These are phyloP conservation scores for Yponomeuta plumbellus DNA, from an alignment of 2,888 invertebrate species.

Conservation along the genomic window DNA sequence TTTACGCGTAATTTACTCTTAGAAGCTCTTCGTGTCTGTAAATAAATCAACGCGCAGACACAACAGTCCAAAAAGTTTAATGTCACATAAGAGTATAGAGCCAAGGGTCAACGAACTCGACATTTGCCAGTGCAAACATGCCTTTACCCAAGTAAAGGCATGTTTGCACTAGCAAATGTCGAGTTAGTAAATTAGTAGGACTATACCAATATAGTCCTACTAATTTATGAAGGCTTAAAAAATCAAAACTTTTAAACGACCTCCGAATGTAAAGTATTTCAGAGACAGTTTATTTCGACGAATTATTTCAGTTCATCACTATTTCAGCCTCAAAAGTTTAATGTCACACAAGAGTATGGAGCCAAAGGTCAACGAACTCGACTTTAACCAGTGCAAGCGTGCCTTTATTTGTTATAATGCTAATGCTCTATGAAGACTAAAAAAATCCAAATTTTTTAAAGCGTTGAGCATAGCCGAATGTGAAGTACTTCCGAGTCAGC, in stretches of 20 bases:
- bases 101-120: slow-evolving; percentile 12
- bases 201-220: no score
- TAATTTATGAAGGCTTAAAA: no score
- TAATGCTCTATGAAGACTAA: background rate
- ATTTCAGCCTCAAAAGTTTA: slow-evolving; percentile 54
- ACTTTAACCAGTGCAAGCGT: background rate
- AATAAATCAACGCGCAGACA: slow-evolving; percentile 61
- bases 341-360: slow-evolving; percentile 52
- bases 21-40: slow-evolving; percentile 25
- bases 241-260: no score
- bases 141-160: no score
- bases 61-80: slow-evolving; percentile 54
- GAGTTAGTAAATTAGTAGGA: no score
- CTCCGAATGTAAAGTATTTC: no score
- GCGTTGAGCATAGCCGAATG: no score
- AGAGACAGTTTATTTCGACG: no score
- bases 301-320: no score
- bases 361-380: slow-evolving; percentile 14
- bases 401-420: background rate
- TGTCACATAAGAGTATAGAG: slow-evolving; percentile 48
- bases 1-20: background rate
- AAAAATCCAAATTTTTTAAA: no score
- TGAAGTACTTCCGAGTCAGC: no score
- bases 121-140: background rate
- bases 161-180: background rate